Base-by-base conservation (phyloP, 2,797 vertebrate species). In the Diplodus sargus region DNA sequence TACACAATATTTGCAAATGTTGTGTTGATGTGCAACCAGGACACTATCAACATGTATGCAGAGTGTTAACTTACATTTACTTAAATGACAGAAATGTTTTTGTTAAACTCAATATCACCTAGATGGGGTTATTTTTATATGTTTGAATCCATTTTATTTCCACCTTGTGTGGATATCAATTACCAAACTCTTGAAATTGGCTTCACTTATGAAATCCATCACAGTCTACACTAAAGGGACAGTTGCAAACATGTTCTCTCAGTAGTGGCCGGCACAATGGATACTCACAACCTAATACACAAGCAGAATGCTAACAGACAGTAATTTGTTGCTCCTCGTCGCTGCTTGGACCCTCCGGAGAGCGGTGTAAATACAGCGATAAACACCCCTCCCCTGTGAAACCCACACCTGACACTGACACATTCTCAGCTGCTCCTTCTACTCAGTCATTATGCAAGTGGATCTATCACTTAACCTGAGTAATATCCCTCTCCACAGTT, bases 391-490 rank as follows among this genome's bases (percentile, higher is more conserved):
- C 69, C 67, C 63, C 81, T 76, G 70, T 83, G 85, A 87, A 85
- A 83, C 83, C 86, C 78, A 86, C 87, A 92, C 87, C 90, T 93
- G 94, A 93, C 92, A 80, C 85, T 74, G 66, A 23, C 58, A 67
- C 92, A 95, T 95, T 94, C 94, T 69, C 95, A 96, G 95, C 95
- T 96, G 95, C 76, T 91, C 68, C 75, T 64, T 84, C 76, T 25
- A 20, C 87, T 95, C 94, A 82, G 73, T 89, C 90, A 84, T 89
- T 90, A 91, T 84, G 60, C 79, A 91, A 93, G 87, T 62, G 74
- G 76, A 81, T 82, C 85, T 75, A 82, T 85, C 86, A 66, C 83
- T 92, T 89, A 86, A 90, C 86, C 87, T 81, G 53, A 47, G 43
- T 58, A 34, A 78, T 73, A 78, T 60, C 74, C 79, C 70, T 39